Evolutionary conservation across 2,888 invertebrate genomes (phyloP).

Genomic region (Stomorhina lunata): DNA sequence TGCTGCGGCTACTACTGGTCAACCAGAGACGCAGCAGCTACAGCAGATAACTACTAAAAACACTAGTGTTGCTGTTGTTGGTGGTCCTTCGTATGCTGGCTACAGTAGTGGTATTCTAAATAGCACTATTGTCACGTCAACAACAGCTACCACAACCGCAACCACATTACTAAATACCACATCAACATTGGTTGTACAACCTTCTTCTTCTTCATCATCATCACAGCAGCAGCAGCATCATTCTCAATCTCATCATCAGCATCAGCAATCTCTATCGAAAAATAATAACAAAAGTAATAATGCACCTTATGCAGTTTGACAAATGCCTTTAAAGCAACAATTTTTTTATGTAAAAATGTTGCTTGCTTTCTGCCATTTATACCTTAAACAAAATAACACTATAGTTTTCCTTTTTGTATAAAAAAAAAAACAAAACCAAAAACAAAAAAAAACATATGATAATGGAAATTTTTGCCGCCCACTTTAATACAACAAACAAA

Average conservation of each 20-base stretch:
- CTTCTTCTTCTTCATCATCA: slow-evolving; percentile 26
- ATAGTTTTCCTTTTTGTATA: slow-evolving; percentile 67
- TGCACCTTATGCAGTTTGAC: slow-evolving; percentile 69
- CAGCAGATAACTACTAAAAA: slow-evolving; percentile 52
- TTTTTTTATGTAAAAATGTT: slow-evolving; percentile 63
- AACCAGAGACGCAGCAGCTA: slow-evolving; percentile 55
- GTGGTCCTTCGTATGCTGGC: slow-evolving; percentile 29
- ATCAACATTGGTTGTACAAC: slow-evolving; percentile 58
- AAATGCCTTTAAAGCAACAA: slow-evolving; percentile 66
- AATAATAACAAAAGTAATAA: slow-evolving; percentile 61
- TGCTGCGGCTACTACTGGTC: slow-evolving; percentile 53
- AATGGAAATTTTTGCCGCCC: slow-evolving; percentile 67
- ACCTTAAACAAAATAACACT: slow-evolving; percentile 64
- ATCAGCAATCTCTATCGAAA: slow-evolving; percentile 51
- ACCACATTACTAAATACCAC: slow-evolving; percentile 36
- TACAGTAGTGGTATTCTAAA: slow-evolving; percentile 43
- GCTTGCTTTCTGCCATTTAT: slow-evolving; percentile 66
- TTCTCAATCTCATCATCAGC: slow-evolving; percentile 20
- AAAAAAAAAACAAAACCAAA: slow-evolving; percentile 33
- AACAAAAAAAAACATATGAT: slow-evolving; percentile 45
- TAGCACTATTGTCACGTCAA: slow-evolving; percentile 28
- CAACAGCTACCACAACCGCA: slow-evolving; percentile 8
- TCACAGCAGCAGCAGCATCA: background rate
- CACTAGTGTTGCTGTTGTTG: slow-evolving; percentile 55
- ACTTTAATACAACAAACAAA: slow-evolving; percentile 62